Conservation (phyloP, 2,113 vertebrate genomes). For the Nycticorax nycticorax region DNA sequence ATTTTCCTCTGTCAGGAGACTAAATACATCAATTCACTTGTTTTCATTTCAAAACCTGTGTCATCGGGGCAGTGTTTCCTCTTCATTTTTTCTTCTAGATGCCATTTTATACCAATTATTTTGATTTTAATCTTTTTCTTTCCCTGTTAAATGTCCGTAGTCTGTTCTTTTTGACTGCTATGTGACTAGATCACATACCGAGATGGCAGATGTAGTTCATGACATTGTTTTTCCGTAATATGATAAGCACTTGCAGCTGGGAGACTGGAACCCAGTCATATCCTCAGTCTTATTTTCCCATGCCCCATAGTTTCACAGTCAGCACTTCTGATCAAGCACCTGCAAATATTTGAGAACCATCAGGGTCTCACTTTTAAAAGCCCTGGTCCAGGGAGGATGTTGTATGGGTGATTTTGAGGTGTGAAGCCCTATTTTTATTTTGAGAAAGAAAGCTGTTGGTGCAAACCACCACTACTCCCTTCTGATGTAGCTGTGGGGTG, state of each 20-base stretch:
- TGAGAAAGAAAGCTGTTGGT: background rate
- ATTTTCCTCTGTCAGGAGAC: background rate
- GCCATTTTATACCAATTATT: background rate
- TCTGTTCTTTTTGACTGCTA: background rate
- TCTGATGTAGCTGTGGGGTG: background rate
- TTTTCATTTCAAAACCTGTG: background rate
- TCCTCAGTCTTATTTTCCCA: background rate
- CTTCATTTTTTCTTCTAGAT: background rate
- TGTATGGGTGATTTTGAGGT: background rate
- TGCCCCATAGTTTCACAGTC: background rate
- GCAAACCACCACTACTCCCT: rapidly evolving
- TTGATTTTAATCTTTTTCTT: background rate
- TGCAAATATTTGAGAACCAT: background rate
- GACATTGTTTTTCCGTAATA: background rate
- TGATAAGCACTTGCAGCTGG: background rate
- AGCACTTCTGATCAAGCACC: background rate
- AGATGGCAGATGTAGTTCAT: background rate
- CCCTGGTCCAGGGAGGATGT: background rate
- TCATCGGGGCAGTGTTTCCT: background rate
- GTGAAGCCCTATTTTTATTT: background rate
- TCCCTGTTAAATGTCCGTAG: background rate
- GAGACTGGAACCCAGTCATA: background rate
- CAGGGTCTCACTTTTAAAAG: background rate
- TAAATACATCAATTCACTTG: background rate
- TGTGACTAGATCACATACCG: background rate